These are phyloP conservation scores for Hedya salicella DNA, from an alignment of 2,888 invertebrate genomes.

Conservation along the genomic window DNA sequence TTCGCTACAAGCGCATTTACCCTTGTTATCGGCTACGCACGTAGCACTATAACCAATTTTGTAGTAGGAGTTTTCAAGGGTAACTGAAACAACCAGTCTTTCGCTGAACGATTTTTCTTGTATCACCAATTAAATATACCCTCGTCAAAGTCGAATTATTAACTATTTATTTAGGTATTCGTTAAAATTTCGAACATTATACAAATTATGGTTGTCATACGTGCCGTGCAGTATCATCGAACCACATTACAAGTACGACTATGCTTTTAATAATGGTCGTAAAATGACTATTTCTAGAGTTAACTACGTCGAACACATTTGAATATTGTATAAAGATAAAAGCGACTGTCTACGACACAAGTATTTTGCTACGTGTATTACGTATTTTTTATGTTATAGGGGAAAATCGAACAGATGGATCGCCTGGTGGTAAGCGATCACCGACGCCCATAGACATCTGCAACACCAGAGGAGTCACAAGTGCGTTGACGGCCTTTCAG, in stretches of 20 bases:
- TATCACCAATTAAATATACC: constrained; percentile 2
- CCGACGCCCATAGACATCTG: too few relatives aligned
- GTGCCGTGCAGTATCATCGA: neutral
- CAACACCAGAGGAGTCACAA: too few relatives aligned
- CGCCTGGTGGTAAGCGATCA: too few relatives aligned
- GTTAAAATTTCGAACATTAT: neutral
- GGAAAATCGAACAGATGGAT: too few relatives aligned
- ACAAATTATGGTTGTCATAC: neutral
- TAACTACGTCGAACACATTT: neutral
- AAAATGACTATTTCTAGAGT: neutral
- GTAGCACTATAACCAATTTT: too few relatives aligned
- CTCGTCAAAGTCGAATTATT: constrained; percentile 1
- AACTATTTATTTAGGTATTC: neutral
- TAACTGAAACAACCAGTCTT: neutral
- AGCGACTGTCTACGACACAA: neutral
- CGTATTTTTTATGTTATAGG: too few relatives aligned
- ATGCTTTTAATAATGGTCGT: neutral
- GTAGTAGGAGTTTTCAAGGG: too few relatives aligned
- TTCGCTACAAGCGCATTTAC: too few relatives aligned
- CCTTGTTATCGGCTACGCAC: too few relatives aligned
- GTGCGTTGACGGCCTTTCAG: too few relatives aligned
- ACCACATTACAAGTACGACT: neutral
- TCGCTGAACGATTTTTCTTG: constrained; percentile 9
- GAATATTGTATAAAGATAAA: neutral
- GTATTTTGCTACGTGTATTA: too few relatives aligned